Percentiles rank a stretch among this genome's conserved stretches.
Conservation (phyloP, 2,113 vertebrate species). For the Pampusana beccarii region DNA sequence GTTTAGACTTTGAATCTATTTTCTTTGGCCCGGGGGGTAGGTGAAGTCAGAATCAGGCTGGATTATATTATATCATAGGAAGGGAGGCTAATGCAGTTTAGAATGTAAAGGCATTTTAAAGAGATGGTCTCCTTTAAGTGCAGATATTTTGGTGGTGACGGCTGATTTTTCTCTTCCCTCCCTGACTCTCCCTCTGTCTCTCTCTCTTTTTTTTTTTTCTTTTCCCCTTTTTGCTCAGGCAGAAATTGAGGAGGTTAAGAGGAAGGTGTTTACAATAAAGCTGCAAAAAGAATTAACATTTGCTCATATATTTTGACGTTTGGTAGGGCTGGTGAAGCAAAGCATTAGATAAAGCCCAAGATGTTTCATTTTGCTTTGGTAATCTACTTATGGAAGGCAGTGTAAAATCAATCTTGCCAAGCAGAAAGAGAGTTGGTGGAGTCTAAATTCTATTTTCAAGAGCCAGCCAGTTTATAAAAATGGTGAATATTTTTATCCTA, state of each 20-base stretch:
- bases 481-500: constrained; percentile 60
- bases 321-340: constrained; percentile 71
- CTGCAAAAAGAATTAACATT: constrained; percentile 64
- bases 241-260: constrained; percentile 42
- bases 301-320: constrained; percentile 70
- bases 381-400: constrained; percentile 83
- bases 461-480: constrained; percentile 79
- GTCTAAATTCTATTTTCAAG: constrained; percentile 80
- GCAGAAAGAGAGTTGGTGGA: constrained; percentile 79
- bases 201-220: neutral
- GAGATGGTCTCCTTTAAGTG: constrained; percentile 55
- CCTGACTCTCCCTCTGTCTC: neutral
- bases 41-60: constrained; percentile 43
- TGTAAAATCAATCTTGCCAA: constrained; percentile 84
- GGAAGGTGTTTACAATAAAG: constrained; percentile 52
- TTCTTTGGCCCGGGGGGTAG: constrained; percentile 15
- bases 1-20: constrained; percentile 16
- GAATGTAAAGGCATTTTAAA: constrained; percentile 44
- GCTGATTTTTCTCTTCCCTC: constrained; percentile 11
- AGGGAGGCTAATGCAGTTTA: constrained; percentile 36
- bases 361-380: constrained; percentile 80
- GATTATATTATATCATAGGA: constrained; percentile 5
- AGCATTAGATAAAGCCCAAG: constrained; percentile 79
- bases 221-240: neutral
- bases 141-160: constrained; percentile 26